A percentile compares a stretch with the other conserved stretches of the same genome.
These are phyloP conservation scores for Meriones psammophilus DNA, from an alignment of 2,797 vertebrate genomes.

Conservation along the genomic window DNA sequence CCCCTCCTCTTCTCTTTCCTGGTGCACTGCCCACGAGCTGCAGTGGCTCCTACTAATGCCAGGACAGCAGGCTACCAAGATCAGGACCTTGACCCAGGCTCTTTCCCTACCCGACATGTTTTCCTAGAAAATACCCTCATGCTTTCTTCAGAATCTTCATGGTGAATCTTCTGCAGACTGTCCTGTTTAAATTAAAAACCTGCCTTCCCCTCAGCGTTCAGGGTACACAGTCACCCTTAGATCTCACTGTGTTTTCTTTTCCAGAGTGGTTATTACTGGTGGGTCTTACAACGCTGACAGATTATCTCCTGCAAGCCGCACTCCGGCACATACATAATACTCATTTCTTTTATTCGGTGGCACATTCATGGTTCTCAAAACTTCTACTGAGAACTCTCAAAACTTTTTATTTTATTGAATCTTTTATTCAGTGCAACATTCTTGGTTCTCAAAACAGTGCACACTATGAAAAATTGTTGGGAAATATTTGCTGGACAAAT, in stretches of 20 bases:
- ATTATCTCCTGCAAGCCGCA: not conserved
- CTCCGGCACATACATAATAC: accelerated
- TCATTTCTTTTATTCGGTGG: not conserved
- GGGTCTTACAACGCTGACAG: not conserved
- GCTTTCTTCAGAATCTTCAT: not conserved
- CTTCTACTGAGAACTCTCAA: not conserved
- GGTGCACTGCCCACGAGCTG: not conserved
- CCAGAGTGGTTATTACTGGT: not conserved
- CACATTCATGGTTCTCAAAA: not conserved
- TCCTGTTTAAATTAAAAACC: not conserved
- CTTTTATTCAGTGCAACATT: not conserved
- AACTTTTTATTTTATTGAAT: not conserved
- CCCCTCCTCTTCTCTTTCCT: not conserved
- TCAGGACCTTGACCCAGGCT: not conserved
- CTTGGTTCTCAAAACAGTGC: not conserved
- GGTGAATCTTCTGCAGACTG: not conserved
- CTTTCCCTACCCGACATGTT: not conserved
- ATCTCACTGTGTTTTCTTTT: not conserved
- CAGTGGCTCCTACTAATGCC: not conserved
- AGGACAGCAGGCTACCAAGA: not conserved
- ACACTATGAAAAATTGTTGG: not conserved
- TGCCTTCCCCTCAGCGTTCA: not conserved
- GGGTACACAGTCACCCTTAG: not conserved
- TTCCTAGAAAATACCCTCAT: not conserved
- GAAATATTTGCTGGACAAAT: constrained; percentile 6